A percentile compares a stretch with the other conserved stretches of the same genome.
Conservation (phyloP, 2,797 vertebrate species). For the Perodicticus potto region DNA sequence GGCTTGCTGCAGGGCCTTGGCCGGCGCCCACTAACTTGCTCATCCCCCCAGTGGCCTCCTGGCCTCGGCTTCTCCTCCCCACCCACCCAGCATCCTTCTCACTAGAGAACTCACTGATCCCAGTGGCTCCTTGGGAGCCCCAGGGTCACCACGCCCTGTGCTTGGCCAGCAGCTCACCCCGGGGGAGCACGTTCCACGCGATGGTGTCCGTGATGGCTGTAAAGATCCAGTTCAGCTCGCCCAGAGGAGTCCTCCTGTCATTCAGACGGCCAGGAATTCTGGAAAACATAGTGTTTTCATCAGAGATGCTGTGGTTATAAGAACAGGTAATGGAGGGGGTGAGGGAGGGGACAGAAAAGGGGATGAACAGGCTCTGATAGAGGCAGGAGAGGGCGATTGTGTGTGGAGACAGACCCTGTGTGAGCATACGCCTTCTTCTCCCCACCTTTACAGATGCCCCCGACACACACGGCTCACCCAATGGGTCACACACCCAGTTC, state of each 20-base stretch:
- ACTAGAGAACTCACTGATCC: no score
- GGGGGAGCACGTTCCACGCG: slow-evolving; percentile 97
- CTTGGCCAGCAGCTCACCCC: slow-evolving; percentile 89
- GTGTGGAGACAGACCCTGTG: no score
- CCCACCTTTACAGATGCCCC: not conserved
- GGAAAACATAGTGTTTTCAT: not conserved
- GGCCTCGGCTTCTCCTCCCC: no score
- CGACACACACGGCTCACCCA: rapidly evolving
- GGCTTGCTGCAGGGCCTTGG: no score
- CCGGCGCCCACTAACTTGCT: no score
- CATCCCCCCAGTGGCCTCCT: no score
- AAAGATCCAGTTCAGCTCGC: slow-evolving; percentile 99
- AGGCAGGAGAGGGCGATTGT: rapidly evolving
- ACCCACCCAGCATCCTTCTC: no score
- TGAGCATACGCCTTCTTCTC: not conserved
- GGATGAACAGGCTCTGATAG: not conserved
- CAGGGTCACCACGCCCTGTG: no score
- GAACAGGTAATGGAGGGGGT: not conserved
- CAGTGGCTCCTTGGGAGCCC: no score
- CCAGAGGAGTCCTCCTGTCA: slow-evolving; percentile 97
- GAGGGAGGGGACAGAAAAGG: not conserved
- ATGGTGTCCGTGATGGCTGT: slow-evolving; percentile 99
- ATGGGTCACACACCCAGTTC: not conserved
- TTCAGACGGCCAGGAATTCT: slow-evolving; percentile 98
- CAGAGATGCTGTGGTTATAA: not conserved